Percentiles rank a stretch among this genome's conserved stretches.
These are phyloP conservation scores for Pogonomyrmex barbatus DNA, from an alignment of 1,140 invertebrate genomes.

Conservation along the genomic window DNA sequence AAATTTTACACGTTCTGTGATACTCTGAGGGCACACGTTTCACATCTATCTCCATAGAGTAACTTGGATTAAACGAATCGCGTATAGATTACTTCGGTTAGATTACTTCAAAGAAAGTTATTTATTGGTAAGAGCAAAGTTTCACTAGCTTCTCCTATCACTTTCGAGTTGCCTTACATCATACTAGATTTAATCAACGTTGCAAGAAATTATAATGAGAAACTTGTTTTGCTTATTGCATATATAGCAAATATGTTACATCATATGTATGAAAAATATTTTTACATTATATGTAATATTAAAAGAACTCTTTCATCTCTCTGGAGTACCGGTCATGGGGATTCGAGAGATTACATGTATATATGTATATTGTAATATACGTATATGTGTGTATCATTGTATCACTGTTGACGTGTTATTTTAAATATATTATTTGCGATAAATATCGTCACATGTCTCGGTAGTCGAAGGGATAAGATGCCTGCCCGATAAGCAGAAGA, in stretches of 20 bases:
- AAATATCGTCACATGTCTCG: too few species aligned
- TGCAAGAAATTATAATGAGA: constrained; percentile 8
- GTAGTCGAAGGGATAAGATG: too few species aligned
- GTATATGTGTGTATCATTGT: too few species aligned
- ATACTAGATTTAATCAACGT: constrained; percentile 11
- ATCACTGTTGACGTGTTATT: too few species aligned
- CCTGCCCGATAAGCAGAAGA: too few species aligned
- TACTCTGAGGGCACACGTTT: not conserved
- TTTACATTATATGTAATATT: not conserved
- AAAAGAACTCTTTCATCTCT: too few species aligned
- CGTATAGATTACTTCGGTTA: not conserved
- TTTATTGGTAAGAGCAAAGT: constrained; percentile 16
- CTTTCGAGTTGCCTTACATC: not conserved
- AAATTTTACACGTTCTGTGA: not conserved
- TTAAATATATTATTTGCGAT: too few species aligned
- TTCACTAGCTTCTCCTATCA: constrained; percentile 19
- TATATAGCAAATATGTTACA: not conserved
- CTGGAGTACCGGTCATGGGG: too few species aligned
- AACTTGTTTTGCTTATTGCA: not conserved
- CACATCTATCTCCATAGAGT: not conserved
- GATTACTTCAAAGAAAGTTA: constrained; percentile 22
- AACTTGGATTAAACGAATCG: constrained; percentile 41
- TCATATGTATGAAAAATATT: not conserved
- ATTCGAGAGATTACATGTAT: too few species aligned
- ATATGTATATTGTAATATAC: too few species aligned